These are phyloP conservation scores for Hylyphantes graminicola DNA, from an alignment of 1,140 invertebrate species.

Conservation along the genomic window DNA sequence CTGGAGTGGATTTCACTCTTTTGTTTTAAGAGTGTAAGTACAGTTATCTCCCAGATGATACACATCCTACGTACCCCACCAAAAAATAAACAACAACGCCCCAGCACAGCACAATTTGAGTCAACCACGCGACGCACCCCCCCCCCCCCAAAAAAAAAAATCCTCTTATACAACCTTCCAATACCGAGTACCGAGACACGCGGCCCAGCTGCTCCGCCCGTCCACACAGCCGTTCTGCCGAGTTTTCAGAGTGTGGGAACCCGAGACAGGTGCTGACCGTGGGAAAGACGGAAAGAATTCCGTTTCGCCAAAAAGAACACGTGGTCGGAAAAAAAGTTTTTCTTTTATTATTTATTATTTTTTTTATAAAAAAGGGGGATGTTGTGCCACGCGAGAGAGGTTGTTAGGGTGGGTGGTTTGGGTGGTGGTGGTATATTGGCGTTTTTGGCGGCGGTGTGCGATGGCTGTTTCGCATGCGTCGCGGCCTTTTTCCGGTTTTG, in stretches of 20 bases:
- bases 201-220: too few species aligned
- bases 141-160: not conserved
- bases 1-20: too few species aligned
- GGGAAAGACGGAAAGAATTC: conserved; percentile 42
- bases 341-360: not conserved
- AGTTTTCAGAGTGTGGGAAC: conserved; percentile 25
- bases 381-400: not conserved
- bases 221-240: too few species aligned
- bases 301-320: conserved; percentile 52
- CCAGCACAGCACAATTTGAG: not conserved
- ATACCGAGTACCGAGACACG: not conserved
- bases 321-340: conserved; percentile 26
- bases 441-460: too few species aligned
- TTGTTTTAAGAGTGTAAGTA: too few species aligned
- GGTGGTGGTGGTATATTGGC: not conserved
- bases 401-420: not conserved
- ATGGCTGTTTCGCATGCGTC: too few species aligned
- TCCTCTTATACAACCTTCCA: not conserved
- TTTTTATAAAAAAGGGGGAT: not conserved
- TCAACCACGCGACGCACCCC: too few species aligned
- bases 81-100: not conserved
- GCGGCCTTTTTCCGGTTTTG: too few species aligned
- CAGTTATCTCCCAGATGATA: too few species aligned
- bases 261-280: conserved; percentile 52
- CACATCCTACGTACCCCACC: too few species aligned